phyloP scores from a whole-genome alignment of 2,888 invertebrate species.

The Globia sparganii region DNA sequence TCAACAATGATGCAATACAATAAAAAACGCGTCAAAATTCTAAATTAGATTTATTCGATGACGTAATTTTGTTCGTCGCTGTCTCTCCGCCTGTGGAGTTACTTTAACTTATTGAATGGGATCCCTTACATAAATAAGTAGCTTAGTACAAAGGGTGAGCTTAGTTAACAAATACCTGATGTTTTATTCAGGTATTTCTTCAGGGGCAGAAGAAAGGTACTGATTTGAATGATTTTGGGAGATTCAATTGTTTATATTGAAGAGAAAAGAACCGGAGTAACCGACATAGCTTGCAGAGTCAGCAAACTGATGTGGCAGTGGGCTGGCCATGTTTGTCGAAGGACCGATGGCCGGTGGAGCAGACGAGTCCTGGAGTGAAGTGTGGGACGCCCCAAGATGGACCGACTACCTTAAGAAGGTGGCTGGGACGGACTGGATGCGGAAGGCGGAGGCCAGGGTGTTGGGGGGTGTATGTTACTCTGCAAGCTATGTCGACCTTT shows the following conservation, averaged over 20 bases:
- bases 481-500: too few relatives aligned
- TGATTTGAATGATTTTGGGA: slow-evolving; percentile 37
- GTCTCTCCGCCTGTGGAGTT: slow-evolving; percentile 56
- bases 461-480: too few relatives aligned
- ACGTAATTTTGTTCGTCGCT: slow-evolving; percentile 22
- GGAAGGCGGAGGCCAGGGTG: too few relatives aligned
- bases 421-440: too few relatives aligned
- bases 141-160: slow-evolving; percentile 60
- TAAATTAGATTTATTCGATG: slow-evolving; percentile 51
- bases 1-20: slow-evolving; percentile 55
- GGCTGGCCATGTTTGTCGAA: too few relatives aligned
- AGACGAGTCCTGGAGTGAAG: too few relatives aligned
- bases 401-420: too few relatives aligned
- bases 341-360: too few relatives aligned
- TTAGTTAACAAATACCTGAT: slow-evolving; percentile 60
- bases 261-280: background rate
- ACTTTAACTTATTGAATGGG: slow-evolving; percentile 71
- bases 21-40: slow-evolving; percentile 56
- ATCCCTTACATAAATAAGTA: slow-evolving; percentile 68
- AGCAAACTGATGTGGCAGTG: background rate
- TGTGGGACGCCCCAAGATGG: too few relatives aligned
- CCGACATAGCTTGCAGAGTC: background rate
- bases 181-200: slow-evolving; percentile 63
- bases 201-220: slow-evolving; percentile 29
- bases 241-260: slow-evolving; percentile 28